Conservation (phyloP, 2,113 vertebrate species). For the Centropristis striata region DNA sequence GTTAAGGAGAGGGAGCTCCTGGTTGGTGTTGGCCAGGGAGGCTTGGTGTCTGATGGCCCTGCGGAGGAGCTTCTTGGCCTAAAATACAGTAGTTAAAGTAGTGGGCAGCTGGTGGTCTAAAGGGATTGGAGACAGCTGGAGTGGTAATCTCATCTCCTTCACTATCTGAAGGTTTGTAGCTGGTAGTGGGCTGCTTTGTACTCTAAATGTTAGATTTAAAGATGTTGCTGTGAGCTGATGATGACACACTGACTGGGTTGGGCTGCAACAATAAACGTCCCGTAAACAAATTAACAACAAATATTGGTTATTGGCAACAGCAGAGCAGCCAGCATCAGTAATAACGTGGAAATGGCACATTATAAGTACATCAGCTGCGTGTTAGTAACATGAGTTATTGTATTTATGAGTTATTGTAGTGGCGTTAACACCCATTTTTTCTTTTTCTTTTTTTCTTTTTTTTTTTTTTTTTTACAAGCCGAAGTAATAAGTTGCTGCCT, state of each 20-base stretch:
- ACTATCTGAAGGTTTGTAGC: too few species aligned
- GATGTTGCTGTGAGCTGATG: slow-evolving; percentile 54
- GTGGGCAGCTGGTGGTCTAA: too few species aligned
- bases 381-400: not conserved
- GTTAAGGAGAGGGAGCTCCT: slow-evolving; percentile 29
- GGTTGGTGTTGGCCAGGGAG: slow-evolving; percentile 30
- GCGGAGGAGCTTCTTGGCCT: slow-evolving; percentile 59
- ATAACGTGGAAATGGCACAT: not conserved
- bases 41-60: slow-evolving; percentile 57
- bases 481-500: slow-evolving; percentile 51
- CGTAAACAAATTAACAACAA: slow-evolving; percentile 57
- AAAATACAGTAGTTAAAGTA: slow-evolving; percentile 30
- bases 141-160: not conserved
- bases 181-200: not conserved
- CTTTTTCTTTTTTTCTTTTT: slow-evolving; percentile 23
- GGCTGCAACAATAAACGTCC: slow-evolving; percentile 68
- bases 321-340: not conserved
- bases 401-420: slow-evolving; percentile 11
- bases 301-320: not conserved
- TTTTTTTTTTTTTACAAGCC: slow-evolving; percentile 36
- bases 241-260: slow-evolving; percentile 72
- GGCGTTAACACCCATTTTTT: slow-evolving; percentile 63
- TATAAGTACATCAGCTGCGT: not conserved
- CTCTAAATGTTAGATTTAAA: slow-evolving; percentile 14
- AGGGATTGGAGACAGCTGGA: accelerated